Evolutionary conservation across 2,113 vertebrate genomes (phyloP), one percentile per base, ranked within the genome.

Genomic region (Tupaia tana): DNA sequence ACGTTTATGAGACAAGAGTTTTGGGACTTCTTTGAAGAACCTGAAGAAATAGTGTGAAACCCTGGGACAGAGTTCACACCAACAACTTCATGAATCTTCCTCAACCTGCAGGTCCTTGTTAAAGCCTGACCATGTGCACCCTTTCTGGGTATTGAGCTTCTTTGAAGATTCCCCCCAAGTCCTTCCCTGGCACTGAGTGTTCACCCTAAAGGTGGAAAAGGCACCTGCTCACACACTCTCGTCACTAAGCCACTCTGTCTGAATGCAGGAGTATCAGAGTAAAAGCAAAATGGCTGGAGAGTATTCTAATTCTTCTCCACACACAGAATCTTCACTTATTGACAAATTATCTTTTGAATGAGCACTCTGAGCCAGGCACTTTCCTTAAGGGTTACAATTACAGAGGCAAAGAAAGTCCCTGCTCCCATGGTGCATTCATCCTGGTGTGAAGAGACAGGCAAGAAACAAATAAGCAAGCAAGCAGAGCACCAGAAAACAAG

Each of bases 221-320:
- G 27, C 1, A 12, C 71, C 34, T 66, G 22, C 7, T 70, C 16
- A 70, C 25, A 10, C 0, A 0, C 19, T 9, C 11, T 73, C 24
- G 27, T 86, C 63, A 58, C 18, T 14, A n/a, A 89, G n/a, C 12
- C 43, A 79, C 43, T 54, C 15, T 54, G 9, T 58, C 56, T 64
- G 66, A 73, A n/a, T 15, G 12, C 18, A 27, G n/a, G 3, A 31
- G 24, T 82, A 67, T 66, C 4, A 2, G 18, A 22, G 78, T 9
- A 31, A 34, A 78, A 63, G 56, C 73, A 7, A 93, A 77, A 61
- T 66, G 27, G 64, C 63, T 95, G 61, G 34, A 22, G 63, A 91
- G 64, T 43, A 54, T 19, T 31, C n/a, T 69, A 78, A 80, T 3
- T 43, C 19, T 77, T 15, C 15, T 66, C 74, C 77, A 63, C 16